A percentile compares a stretch with the other conserved stretches of the same genome.
Conservation (phyloP, 1,140 invertebrate species). For the Amyelois transitella region DNA sequence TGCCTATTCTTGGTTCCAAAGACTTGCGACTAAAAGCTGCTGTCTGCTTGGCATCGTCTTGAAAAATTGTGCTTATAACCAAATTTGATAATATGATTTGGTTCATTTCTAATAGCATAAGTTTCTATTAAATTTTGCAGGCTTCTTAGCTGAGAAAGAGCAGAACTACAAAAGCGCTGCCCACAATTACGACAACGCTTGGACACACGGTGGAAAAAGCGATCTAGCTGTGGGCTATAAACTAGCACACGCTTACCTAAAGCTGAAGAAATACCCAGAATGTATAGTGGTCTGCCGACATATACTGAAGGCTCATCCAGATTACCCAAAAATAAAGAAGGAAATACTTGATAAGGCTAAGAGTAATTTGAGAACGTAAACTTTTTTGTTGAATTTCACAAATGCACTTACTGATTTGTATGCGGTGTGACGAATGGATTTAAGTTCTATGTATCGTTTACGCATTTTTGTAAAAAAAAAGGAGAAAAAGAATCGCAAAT, state of each 20-base stretch:
- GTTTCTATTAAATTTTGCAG: no score
- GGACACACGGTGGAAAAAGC: slow-evolving; percentile 85
- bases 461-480: no score
- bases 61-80: not conserved
- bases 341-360: slow-evolving; percentile 97
- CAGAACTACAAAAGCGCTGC: slow-evolving; percentile 93
- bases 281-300: slow-evolving; percentile 77
- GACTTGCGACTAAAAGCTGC: no score
- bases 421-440: no score
- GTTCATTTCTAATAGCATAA: no score
- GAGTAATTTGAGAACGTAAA: slow-evolving; percentile 83
- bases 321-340: slow-evolving; percentile 93
- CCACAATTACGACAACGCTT: slow-evolving; percentile 88
- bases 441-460: no score
- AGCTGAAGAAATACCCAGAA: slow-evolving; percentile 91
- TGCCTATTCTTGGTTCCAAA: no score
- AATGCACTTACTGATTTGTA: no score
- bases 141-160: slow-evolving; percentile 93
- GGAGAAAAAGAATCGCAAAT: no score
- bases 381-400: not conserved
- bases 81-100: not conserved
- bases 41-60: no score
- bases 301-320: slow-evolving; percentile 87
- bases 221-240: slow-evolving; percentile 94
- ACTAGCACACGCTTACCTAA: slow-evolving; percentile 93